Evolutionary conservation across 2,797 vertebrate species (phyloP).

Genomic region (Karalla daura): DNA sequence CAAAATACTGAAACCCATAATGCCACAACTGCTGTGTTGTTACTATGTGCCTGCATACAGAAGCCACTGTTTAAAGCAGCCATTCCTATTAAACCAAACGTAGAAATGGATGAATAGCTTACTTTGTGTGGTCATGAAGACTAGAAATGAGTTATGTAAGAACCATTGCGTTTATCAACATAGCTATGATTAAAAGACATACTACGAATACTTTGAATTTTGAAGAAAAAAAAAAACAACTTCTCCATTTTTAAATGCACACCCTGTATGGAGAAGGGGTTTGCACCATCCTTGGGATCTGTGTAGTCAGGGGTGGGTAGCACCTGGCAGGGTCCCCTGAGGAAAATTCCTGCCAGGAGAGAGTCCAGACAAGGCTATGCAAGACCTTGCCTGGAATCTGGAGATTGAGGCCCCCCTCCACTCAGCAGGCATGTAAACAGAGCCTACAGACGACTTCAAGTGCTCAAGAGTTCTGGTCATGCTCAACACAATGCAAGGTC

Average conservation of each 20-base stretch:
- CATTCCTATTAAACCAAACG: too few species aligned
- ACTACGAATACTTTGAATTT: not conserved
- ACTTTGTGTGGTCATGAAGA: too few species aligned
- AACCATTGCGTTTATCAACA: not conserved
- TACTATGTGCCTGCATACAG: too few species aligned
- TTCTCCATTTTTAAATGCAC: not conserved
- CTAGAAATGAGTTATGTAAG: too few species aligned
- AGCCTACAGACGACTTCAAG: slow-evolving; percentile 2
- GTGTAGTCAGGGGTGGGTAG: slow-evolving; percentile 11
- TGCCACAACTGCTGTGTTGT: too few species aligned
- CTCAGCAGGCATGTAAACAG: not conserved
- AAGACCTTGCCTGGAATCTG: slow-evolving; percentile 33
- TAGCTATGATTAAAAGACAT: not conserved
- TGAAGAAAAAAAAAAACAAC: not conserved
- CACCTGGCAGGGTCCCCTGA: not conserved
- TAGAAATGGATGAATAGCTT: too few species aligned
- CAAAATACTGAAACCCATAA: too few species aligned
- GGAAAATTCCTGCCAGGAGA: slow-evolving; percentile 18
- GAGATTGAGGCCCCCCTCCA: not conserved
- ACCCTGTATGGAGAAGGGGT: not conserved
- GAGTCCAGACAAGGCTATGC: slow-evolving; percentile 11
- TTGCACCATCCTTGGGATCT: slow-evolving; percentile 8
- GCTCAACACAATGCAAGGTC: slow-evolving; percentile 16
- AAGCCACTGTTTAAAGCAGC: too few species aligned
- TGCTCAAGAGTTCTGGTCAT: slow-evolving; percentile 1